Evolutionary conservation across 2,888 invertebrate species (phyloP).

Genomic region (Pachymerium ferrugineum): DNA sequence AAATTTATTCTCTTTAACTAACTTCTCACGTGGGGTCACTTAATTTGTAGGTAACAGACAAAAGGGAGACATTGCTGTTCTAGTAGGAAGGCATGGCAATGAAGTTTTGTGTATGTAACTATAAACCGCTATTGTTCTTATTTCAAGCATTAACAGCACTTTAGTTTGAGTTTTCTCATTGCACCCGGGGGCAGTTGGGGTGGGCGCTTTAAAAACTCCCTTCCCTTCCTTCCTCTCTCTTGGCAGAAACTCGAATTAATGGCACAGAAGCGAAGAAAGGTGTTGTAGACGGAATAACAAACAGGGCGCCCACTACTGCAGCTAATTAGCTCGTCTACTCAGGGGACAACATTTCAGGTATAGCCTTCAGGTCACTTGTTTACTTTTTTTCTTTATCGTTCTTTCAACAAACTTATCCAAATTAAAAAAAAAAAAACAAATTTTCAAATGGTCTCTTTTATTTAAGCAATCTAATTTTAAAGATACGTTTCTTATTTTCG

Average conservation of each 20-base stretch:
- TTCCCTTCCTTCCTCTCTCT: not conserved
- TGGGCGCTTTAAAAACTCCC: not conserved
- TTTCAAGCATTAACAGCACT: not conserved
- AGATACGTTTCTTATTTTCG: not conserved
- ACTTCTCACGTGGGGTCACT: not conserved
- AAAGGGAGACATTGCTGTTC: not conserved
- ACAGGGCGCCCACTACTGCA: not conserved
- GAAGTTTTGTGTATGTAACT: not conserved
- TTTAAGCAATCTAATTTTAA: no score
- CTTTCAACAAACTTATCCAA: not conserved
- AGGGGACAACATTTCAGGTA: not conserved
- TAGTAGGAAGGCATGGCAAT: not conserved
- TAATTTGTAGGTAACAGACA: not conserved
- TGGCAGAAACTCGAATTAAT: not conserved
- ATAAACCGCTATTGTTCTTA: conserved; percentile 9
- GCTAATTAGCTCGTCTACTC: conserved; percentile 8
- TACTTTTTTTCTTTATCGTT: not conserved
- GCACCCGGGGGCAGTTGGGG: not conserved
- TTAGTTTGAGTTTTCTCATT: not conserved
- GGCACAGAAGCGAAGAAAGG: conserved; percentile 8
- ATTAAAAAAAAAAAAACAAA: not conserved
- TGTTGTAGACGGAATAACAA: conserved; percentile 3
- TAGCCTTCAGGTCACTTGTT: conserved; percentile 9
- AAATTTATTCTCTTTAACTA: not conserved
- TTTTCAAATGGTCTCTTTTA: no score